phyloP scores from a whole-genome alignment of 2,888 invertebrate genomes.

The Perdita meconis region DNA sequence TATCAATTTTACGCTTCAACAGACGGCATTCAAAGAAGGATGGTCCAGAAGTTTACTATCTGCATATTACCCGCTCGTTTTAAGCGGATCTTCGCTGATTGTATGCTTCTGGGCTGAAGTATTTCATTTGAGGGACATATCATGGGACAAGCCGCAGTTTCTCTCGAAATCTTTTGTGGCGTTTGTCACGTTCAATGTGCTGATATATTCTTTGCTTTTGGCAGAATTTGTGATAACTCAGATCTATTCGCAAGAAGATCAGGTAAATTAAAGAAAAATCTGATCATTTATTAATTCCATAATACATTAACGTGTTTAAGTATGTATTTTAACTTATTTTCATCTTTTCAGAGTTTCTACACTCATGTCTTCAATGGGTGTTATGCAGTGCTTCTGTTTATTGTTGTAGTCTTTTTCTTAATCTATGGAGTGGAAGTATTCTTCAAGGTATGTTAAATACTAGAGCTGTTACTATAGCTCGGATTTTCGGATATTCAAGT shows the following conservation, averaged over 20 bases:
- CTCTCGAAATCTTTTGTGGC: conserved; percentile 96
- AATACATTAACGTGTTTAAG: neutral
- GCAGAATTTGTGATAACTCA: conserved; percentile 89
- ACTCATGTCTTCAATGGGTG: conserved; percentile 96
- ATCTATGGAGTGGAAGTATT: conserved; percentile 97
- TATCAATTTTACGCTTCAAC: conserved; percentile 73
- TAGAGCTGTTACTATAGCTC: too few relatives aligned
- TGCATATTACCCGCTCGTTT: conserved; percentile 94
- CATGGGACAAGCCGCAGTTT: conserved; percentile 95
- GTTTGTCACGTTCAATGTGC: conserved; percentile 94
- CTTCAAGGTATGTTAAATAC: conserved; percentile 90
- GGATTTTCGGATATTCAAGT: too few relatives aligned
- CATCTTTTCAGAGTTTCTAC: conserved; percentile 88
- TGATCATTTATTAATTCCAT: conserved; percentile 8
- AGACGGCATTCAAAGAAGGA: conserved; percentile 92
- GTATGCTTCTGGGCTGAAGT: conserved; percentile 98
- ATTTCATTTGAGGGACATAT: conserved; percentile 94
- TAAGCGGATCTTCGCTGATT: conserved; percentile 95
- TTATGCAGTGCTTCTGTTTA: conserved; percentile 95
- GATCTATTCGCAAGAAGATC: conserved; percentile 79
- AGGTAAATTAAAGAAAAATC: conserved; percentile 62
- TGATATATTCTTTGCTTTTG: conserved; percentile 93
- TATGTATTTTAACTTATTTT: conserved; percentile 16
- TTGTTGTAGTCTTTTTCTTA: conserved; percentile 96
- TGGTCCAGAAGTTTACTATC: conserved; percentile 95